phyloP scores from a whole-genome alignment of 2,888 invertebrate genomes.

The Pandemis heparana region DNA sequence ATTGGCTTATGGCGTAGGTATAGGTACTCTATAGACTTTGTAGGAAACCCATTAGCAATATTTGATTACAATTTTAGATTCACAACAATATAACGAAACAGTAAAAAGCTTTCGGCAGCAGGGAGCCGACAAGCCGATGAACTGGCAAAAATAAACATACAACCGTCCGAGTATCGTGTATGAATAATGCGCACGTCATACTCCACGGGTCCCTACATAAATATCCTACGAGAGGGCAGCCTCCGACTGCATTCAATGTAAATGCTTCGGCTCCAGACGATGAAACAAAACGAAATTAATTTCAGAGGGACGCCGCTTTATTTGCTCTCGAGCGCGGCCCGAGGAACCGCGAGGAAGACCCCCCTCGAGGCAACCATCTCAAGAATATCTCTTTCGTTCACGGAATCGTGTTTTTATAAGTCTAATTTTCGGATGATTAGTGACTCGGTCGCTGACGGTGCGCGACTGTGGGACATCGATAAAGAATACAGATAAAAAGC shows the following conservation, averaged over 20 bases:
- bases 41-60: constrained; percentile 9
- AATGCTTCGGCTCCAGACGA: constrained; percentile 81
- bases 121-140: constrained; percentile 67
- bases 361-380: constrained; percentile 77
- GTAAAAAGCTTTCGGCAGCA: constrained; percentile 44
- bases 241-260: constrained; percentile 84
- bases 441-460: constrained; percentile 61
- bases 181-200: constrained; percentile 84
- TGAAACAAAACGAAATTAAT: constrained; percentile 85
- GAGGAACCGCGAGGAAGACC: constrained; percentile 74
- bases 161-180: constrained; percentile 77
- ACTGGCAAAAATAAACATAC: constrained; percentile 81
- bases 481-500: constrained; percentile 66
- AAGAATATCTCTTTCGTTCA: constrained; percentile 71
- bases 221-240: constrained; percentile 80
- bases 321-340: constrained; percentile 68
- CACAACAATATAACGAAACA: constrained; percentile 38
- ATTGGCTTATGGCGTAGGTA: not conserved
- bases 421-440: constrained; percentile 75
- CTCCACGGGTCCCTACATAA: constrained; percentile 80
- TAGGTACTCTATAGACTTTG: not conserved
- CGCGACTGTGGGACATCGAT: constrained; percentile 66
- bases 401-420: constrained; percentile 64
- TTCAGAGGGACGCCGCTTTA: constrained; percentile 80
- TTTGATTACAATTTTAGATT: constrained; percentile 28